Conservation (phyloP, 1,140 invertebrate species). For the Forficula auricularia region DNA sequence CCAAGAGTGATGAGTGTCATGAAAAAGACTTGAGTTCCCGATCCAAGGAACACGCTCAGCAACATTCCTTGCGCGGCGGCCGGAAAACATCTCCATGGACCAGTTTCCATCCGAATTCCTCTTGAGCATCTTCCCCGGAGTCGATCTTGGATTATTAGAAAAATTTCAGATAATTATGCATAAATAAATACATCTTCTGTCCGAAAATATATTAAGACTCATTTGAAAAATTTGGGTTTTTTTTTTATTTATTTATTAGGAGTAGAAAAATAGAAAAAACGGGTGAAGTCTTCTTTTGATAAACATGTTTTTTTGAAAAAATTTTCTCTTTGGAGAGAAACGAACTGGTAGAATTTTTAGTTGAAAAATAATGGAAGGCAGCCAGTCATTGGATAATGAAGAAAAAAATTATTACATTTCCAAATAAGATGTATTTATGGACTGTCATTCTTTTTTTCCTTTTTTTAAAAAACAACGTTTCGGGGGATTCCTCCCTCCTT, state of each 20-base stretch:
- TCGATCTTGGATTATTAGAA: slow-evolving; percentile 61
- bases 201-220: neutral
- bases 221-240: neutral
- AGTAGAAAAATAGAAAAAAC: no score
- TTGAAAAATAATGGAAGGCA: no score
- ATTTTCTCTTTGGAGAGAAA: no score
- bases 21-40: slow-evolving; percentile 72
- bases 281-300: no score
- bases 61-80: slow-evolving; percentile 91
- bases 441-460: no score
- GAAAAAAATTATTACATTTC: no score
- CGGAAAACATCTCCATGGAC: slow-evolving; percentile 91
- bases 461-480: no score
- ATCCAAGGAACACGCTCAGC: slow-evolving; percentile 84
- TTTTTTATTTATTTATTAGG: neutral
- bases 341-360: no score
- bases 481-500: no score
- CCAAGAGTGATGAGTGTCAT: slow-evolving; percentile 46
- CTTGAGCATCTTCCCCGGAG: slow-evolving; percentile 89
- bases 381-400: no score
- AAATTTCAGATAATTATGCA: neutral
- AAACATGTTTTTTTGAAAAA: no score
- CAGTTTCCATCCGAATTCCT: slow-evolving; percentile 98
- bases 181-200: neutral
- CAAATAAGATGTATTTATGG: no score